Conservation (phyloP, 2,888 invertebrate species). For the Xanthorhoe designata region DNA sequence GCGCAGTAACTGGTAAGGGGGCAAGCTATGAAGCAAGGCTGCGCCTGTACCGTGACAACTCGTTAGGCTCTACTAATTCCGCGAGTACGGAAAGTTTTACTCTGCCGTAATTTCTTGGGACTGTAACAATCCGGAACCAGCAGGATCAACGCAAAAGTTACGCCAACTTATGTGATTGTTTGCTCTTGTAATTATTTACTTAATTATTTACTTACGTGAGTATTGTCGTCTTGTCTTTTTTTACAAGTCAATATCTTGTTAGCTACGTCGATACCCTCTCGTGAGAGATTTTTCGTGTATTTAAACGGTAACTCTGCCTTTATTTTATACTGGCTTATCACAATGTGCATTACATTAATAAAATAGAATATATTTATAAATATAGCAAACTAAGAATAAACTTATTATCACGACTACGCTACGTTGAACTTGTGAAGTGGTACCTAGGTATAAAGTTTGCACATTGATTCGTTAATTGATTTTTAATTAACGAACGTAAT, state of each 20-base stretch:
- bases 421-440: too few relatives aligned
- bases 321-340: too few relatives aligned
- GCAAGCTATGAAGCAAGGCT: conserved; percentile 16
- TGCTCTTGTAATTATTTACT: conserved; percentile 5
- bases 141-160: conserved; percentile 31
- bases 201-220: not conserved
- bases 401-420: too few relatives aligned
- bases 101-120: conserved; percentile 25
- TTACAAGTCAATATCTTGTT: not conserved
- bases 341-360: too few relatives aligned
- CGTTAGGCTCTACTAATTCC: conserved; percentile 33
- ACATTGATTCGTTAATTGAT: too few relatives aligned
- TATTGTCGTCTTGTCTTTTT: not conserved
- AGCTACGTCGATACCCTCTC: not conserved
- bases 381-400: too few relatives aligned
- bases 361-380: too few relatives aligned
- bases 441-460: too few relatives aligned
- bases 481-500: too few relatives aligned
- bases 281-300: not conserved
- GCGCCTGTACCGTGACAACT: conserved; percentile 20
- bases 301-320: too few relatives aligned
- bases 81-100: conserved; percentile 27
- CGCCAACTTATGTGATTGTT: conserved; percentile 12
- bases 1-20: not conserved
- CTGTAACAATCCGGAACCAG: conserved; percentile 29